phyloP scores from a whole-genome alignment of 2,113 vertebrate genomes.

The Hyperopisus bebe region DNA sequence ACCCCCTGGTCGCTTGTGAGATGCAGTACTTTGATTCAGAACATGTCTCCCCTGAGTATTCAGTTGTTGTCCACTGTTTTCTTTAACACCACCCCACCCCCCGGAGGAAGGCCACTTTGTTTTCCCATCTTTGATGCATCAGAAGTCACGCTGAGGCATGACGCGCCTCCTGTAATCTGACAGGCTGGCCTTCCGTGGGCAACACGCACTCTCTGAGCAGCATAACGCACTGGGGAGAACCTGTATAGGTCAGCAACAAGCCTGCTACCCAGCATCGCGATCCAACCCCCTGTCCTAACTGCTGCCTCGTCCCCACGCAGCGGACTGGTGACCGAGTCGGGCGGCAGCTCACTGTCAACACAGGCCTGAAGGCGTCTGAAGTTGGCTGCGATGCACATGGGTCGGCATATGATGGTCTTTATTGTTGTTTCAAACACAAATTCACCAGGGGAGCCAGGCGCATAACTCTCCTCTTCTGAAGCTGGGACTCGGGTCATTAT shows the following conservation, averaged over 20 bases:
- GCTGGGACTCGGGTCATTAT: neutral
- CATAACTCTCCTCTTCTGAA: neutral
- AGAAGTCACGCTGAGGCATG: neutral
- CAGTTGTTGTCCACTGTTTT: neutral
- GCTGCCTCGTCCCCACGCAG: neutral
- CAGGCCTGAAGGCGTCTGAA: neutral
- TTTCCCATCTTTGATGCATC: neutral
- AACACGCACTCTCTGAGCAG: neutral
- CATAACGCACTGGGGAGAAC: neutral
- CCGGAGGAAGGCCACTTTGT: neutral
- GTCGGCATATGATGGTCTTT: neutral
- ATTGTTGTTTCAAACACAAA: neutral
- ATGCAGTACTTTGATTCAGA: conserved; percentile 17
- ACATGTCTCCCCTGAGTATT: neutral
- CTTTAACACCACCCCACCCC: neutral
- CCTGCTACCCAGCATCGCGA: neutral
- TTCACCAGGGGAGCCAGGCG: neutral
- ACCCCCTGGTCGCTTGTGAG: neutral
- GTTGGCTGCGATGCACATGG: neutral
- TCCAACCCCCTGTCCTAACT: neutral
- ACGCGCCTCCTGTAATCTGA: neutral
- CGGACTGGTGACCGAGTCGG: neutral
- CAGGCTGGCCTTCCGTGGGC: neutral
- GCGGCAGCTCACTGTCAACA: neutral
- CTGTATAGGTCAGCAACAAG: neutral